Base-by-base conservation (phyloP, 1,140 invertebrate genomes). In the Drosophila nikananu region DNA sequence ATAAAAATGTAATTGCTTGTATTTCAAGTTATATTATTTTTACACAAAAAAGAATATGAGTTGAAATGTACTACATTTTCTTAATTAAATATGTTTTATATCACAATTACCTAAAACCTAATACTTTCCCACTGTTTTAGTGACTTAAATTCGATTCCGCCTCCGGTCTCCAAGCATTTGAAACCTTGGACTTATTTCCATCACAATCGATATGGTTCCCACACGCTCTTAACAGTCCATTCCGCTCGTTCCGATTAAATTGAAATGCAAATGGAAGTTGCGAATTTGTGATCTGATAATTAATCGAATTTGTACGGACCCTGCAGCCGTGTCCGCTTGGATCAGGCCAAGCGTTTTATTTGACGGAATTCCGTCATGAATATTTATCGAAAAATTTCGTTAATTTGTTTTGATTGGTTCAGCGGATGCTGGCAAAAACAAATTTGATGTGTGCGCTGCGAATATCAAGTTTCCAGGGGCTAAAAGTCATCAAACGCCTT, bases 401-500 rank as follows among this genome's bases (percentile, higher is more conserved):
- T 78, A 80, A 86, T 86, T 87, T 80, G 77, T 77, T 89, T 83
- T 80, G 83, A 86, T 86, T 54, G 67, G 57, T 37, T 72, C 66
- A 54, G 64, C 54, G 54, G 68, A 83, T 46, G 65, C 67, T 83
- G 52, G 44, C 72, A 61, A 81, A 82, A 71, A 32, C 63, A 41
- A 39, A 64, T 55, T 48, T 52, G 44, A 54, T 64, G 57, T 67
- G 77, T 57, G 17, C 51, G 70, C 57, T 73, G 76, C 23, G 21
- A 62, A 62, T 55, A 81, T 81, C 62, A 62, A 64, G 70, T 90
- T 79, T 81, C 65, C 71, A 63, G 57, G 46, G 77, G 59, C 60
- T 39, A 51, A 63, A 68, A 58, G 61, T 12, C 48, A 73, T 86
- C 61, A 70, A 75, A 57, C 25, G 25, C 54, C 67, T 84, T 70